These are phyloP conservation scores for Zele albiditarsus DNA, from an alignment of 2,888 invertebrate genomes.

Conservation along the genomic window DNA sequence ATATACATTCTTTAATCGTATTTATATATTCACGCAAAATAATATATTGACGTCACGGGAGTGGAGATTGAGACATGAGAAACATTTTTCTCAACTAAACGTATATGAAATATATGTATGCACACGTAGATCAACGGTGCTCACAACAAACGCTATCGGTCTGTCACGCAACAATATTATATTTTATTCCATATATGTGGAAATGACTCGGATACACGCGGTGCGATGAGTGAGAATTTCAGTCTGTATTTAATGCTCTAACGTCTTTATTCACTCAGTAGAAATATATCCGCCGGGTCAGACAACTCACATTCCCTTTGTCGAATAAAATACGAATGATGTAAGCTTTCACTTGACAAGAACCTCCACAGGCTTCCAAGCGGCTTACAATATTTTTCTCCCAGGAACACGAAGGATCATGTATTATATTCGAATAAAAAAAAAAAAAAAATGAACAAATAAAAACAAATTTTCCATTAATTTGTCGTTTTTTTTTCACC, in stretches of 20 bases:
- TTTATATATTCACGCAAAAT: background rate
- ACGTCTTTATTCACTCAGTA: conserved; percentile 3
- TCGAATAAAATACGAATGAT: background rate
- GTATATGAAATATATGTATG: background rate
- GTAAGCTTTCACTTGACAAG: background rate
- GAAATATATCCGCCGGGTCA: conserved; percentile 14
- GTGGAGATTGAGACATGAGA: conserved; percentile 10
- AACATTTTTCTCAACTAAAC: background rate
- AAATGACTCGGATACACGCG: conserved; percentile 15
- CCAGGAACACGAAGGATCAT: background rate
- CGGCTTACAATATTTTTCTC: background rate
- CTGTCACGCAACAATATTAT: conserved; percentile 12
- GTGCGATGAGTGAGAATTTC: background rate
- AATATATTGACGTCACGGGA: background rate
- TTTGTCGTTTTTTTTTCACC: background rate
- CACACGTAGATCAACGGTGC: background rate
- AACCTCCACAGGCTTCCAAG: no score
- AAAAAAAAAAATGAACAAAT: background rate
- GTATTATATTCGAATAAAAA: background rate
- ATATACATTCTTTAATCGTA: background rate
- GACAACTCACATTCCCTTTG: background rate
- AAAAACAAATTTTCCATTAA: background rate
- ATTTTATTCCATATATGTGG: background rate
- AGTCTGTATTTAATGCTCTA: background rate
- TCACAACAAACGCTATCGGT: conserved; percentile 4